Evolutionary conservation across 2,797 vertebrate species (phyloP), one percentile per base, ranked within the genome.

Genomic region (Pipistrellus nathusii): DNA sequence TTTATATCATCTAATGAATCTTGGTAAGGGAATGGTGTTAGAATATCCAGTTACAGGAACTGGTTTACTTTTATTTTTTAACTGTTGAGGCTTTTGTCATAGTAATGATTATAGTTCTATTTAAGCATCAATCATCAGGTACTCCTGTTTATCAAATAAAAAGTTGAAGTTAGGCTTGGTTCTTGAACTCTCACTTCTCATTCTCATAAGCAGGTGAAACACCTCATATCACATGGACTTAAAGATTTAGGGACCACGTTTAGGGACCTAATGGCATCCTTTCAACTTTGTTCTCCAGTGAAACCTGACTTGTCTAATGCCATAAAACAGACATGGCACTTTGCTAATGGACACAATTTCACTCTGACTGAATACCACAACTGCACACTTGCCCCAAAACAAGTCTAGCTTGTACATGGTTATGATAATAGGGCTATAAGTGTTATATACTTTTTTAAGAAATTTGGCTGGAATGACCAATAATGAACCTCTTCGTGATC

Each of bases 281-380:
- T 71, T 94, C 35, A 66, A 64, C 83, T 88, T 72, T 78, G 13
- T 57, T 41, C 71, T 85, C n/a, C 27, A 51, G 13, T 94, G 92
- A 95, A 95, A 95, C 32, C 41, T 97, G 88, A 92, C 38, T 73
- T 90, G 6, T 48, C 32, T 93, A 83, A 78, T 87, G 80, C 46
- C 64, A 72, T 91, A 82, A 80, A 96, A 90, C 41, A 87, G 88
- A 53, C 78, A 93, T 86, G 88, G 41, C 64, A 66, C 94, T 94
- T 91, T 96, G 44, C 94, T 68, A 78, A 86, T 66, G 92, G 81
- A 55, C 46, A 66, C 76, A 89, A 82, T 94, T 93, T 95, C 78
- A 82, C 66, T 83, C 62, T 84, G 90, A 86, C 55, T 91, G 69
- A 84, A 71, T 78, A 82, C 41, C 6, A 53, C 53, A 91, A 94